A percentile compares a stretch with the other conserved stretches of the same genome.
These are phyloP conservation scores for Dicyrtomina minuta DNA, from an alignment of 2,888 invertebrate species.

Conservation along the genomic window DNA sequence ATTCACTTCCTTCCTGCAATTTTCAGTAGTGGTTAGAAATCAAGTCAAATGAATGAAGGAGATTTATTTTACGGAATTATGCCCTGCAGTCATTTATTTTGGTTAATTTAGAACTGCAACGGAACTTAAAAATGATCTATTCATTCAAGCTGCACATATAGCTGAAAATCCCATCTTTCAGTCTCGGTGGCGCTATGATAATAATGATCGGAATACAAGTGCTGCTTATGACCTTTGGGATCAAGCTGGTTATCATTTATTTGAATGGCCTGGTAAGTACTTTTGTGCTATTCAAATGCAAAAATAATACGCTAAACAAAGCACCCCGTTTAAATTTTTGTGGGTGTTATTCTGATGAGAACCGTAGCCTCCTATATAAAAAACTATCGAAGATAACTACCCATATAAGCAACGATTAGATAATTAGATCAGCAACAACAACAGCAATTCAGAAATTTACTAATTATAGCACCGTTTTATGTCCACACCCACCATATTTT, in stretches of 20 bases:
- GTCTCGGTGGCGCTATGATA: slow-evolving; percentile 35
- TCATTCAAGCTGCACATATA: neutral
- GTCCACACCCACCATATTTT: too few species aligned
- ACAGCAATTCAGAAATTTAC: too few species aligned
- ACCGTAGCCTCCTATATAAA: too few species aligned
- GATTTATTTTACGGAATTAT: too few species aligned
- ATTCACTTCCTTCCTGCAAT: too few species aligned
- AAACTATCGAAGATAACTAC: neutral
- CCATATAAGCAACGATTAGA: too few species aligned
- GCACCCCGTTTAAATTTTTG: neutral
- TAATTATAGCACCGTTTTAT: too few species aligned
- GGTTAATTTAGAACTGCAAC: neutral
- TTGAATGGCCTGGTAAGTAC: slow-evolving; percentile 50
- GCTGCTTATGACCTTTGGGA: slow-evolving; percentile 43
- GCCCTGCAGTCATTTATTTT: neutral
- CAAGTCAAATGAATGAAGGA: too few species aligned
- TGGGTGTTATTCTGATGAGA: too few species aligned
- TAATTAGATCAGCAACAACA: too few species aligned
- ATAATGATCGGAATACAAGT: slow-evolving; percentile 48
- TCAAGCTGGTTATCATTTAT: slow-evolving; percentile 35
- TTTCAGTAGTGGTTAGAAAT: too few species aligned
- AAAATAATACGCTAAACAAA: neutral
- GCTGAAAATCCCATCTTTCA: slow-evolving; percentile 3
- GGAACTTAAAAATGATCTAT: neutral
- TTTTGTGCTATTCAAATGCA: neutral